A percentile compares a stretch with the other conserved stretches of the same genome.
Evolutionary conservation across 1,140 invertebrate species (phyloP).

Genomic region (Sitobion miscanthi): DNA sequence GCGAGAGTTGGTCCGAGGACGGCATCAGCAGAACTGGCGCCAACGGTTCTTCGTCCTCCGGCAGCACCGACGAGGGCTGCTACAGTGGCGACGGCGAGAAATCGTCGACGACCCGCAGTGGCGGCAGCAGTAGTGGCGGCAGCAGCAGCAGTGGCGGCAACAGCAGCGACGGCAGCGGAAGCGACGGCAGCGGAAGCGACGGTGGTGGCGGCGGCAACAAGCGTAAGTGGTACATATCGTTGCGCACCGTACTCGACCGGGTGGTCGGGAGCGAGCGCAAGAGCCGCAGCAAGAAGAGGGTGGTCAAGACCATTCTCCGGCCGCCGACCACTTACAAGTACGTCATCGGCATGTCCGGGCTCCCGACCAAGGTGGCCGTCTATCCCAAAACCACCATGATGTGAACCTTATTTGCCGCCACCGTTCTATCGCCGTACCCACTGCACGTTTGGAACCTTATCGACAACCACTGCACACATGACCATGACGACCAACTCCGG

Average conservation of each 20-base stretch:
- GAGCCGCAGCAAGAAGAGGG: neutral
- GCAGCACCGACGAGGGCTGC: neutral
- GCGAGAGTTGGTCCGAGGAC: neutral
- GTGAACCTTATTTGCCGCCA: conserved; percentile 55
- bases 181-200: neutral
- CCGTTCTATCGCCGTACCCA: neutral
- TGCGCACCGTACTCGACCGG: conserved; percentile 15
- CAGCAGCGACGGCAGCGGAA: no score
- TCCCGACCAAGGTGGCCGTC: conserved; percentile 75
- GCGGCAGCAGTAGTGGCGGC: neutral
- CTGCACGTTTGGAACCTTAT: neutral
- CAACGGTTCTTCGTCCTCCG: neutral
- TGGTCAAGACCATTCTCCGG: conserved; percentile 71
- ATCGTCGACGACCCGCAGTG: neutral
- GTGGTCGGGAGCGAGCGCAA: neutral
- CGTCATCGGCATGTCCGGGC: conserved; percentile 76
- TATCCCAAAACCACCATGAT: conserved; percentile 61
- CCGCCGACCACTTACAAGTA: conserved; percentile 80
- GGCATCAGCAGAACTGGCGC: neutral
- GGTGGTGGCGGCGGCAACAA: neutral
- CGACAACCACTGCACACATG: neutral
- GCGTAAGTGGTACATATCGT: neutral
- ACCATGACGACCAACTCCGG: neutral
- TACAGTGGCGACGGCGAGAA: neutral
- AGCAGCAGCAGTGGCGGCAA: no score